phyloP scores from a whole-genome alignment of 2,797 vertebrate species.

The Melopsittacus undulatus region DNA sequence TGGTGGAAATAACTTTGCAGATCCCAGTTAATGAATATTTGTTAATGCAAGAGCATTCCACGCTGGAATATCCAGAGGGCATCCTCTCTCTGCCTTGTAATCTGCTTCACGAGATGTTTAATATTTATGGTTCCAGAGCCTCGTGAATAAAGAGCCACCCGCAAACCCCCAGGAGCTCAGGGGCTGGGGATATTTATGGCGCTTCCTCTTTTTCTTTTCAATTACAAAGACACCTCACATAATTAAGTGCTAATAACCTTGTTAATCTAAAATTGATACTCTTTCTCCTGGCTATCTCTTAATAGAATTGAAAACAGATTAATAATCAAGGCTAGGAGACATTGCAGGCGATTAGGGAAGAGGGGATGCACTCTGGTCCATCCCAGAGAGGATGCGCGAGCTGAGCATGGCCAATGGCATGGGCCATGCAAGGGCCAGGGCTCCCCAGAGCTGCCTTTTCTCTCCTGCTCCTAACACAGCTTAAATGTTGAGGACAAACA shows the following conservation, averaged over 20 bases:
- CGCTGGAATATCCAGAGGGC: slow-evolving; percentile 28
- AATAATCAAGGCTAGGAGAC: slow-evolving; percentile 1
- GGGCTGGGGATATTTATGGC: slow-evolving; percentile 38
- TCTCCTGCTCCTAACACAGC: neutral
- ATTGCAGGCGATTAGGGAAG: fast-evolving
- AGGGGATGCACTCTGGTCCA: neutral
- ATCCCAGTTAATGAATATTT: slow-evolving; percentile 65
- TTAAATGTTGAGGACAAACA: slow-evolving; percentile 63
- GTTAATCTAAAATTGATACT: slow-evolving; percentile 74
- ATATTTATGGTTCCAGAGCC: slow-evolving; percentile 61
- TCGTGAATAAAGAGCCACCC: neutral
- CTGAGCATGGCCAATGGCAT: neutral
- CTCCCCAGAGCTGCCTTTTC: neutral
- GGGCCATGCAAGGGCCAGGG: fast-evolving
- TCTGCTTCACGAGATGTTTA: slow-evolving; percentile 12
- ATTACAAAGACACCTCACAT: slow-evolving; percentile 69
- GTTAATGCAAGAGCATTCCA: slow-evolving; percentile 47
- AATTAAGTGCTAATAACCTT: slow-evolving; percentile 76
- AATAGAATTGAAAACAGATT: slow-evolving; percentile 67
- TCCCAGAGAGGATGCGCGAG: neutral
- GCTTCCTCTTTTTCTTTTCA: slow-evolving; percentile 69
- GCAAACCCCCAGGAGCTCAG: neutral
- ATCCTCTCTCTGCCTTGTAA: slow-evolving; percentile 11
- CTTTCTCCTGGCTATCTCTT: slow-evolving; percentile 67
- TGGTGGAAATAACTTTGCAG: slow-evolving; percentile 27